A percentile compares a stretch with the other conserved stretches of the same genome.
Evolutionary conservation across 2,888 invertebrate genomes (phyloP).

Genomic region (Molanna angustata): DNA sequence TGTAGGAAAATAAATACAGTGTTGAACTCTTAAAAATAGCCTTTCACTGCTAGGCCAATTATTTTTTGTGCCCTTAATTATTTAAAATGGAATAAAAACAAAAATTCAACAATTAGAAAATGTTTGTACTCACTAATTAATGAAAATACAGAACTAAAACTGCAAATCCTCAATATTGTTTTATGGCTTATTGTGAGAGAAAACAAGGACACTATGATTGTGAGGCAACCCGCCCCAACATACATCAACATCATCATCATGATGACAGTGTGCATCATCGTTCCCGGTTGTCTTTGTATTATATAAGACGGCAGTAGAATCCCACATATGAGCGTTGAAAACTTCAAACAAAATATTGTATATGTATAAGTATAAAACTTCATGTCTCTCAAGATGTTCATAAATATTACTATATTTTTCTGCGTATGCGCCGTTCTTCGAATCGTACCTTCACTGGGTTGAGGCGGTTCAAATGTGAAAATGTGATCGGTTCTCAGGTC

Average conservation of each 20-base stretch:
- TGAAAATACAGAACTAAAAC: slow-evolving; percentile 52
- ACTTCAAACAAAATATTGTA: slow-evolving; percentile 53
- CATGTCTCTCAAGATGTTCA: slow-evolving; percentile 46
- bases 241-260: slow-evolving; percentile 43
- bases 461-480: slow-evolving; percentile 41
- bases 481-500: slow-evolving; percentile 43
- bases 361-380: slow-evolving; percentile 58
- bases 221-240: slow-evolving; percentile 47
- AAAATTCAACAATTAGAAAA: no score
- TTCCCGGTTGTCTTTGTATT: slow-evolving; percentile 46
- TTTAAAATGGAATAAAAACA: neutral
- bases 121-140: slow-evolving; percentile 55
- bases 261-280: slow-evolving; percentile 51
- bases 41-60: no score
- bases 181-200: slow-evolving; percentile 48
- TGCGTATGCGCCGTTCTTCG: slow-evolving; percentile 48
- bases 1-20: no score
- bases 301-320: slow-evolving; percentile 54
- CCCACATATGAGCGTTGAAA: slow-evolving; percentile 52
- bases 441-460: slow-evolving; percentile 44
- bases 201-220: slow-evolving; percentile 46
- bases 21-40: no score
- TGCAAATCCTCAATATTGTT: slow-evolving; percentile 46
- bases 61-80: neutral
- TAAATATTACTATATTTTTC: slow-evolving; percentile 48